Conservation (phyloP, 2,113 vertebrate genomes). For the Rhea americana region DNA sequence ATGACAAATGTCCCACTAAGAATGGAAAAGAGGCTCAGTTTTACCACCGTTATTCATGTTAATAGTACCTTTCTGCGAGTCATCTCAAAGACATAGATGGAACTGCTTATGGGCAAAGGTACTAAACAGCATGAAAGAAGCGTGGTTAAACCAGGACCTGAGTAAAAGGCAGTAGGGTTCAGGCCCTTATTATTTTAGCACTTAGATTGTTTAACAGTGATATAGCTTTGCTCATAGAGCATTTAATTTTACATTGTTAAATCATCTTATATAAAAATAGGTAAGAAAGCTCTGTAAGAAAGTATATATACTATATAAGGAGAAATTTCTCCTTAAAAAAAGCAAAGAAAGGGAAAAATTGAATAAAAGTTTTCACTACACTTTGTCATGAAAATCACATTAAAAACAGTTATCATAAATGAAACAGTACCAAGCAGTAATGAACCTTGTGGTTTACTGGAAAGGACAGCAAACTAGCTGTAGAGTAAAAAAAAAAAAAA, state of each 20-base stretch:
- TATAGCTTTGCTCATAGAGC: conserved; percentile 75
- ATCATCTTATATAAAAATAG: conserved; percentile 79
- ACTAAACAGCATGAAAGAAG: conserved; percentile 2
- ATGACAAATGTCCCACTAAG: conserved; percentile 26
- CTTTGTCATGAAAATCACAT: conserved; percentile 68
- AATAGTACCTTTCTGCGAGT: conserved; percentile 19
- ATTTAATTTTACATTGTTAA: conserved; percentile 66
- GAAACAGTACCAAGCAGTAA: conserved; percentile 61
- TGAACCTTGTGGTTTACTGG: conserved; percentile 60
- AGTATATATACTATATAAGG: conserved; percentile 71
- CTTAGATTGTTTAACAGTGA: conserved; percentile 62
- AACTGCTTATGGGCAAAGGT: conserved; percentile 18
- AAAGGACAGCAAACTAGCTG: conserved; percentile 58
- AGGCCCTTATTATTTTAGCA: conserved; percentile 62
- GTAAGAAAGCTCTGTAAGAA: conserved; percentile 82
- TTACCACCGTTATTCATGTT: conserved; percentile 9
- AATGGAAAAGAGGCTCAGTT: conserved; percentile 48
- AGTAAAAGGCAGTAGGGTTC: conserved; percentile 58
- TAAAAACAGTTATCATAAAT: conserved; percentile 65
- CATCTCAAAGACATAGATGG: not conserved
- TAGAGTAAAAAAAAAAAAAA: not conserved
- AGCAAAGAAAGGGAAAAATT: conserved; percentile 47
- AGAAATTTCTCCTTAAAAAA: conserved; percentile 64
- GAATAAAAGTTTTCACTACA: conserved; percentile 56
- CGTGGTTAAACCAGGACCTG: conserved; percentile 34